These are phyloP conservation scores for Seriola dumerili DNA, from an alignment of 2,113 vertebrate species.

Conservation along the genomic window DNA sequence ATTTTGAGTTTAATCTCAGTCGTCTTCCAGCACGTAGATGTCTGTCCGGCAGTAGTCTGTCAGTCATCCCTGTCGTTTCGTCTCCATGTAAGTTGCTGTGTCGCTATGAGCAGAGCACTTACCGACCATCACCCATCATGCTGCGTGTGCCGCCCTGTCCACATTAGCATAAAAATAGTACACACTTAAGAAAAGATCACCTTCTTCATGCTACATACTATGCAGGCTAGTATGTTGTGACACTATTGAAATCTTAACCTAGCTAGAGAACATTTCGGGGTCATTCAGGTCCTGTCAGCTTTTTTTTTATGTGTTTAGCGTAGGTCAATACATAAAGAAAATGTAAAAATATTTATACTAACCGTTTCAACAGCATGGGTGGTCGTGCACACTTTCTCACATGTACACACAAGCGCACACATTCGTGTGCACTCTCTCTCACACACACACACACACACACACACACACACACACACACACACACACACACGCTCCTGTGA, in stretches of 20 bases:
- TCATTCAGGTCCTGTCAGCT: constrained; percentile 30
- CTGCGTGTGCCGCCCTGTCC: constrained; percentile 37
- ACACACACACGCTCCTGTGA: constrained; percentile 44
- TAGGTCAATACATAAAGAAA: constrained; percentile 47
- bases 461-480: constrained; percentile 13
- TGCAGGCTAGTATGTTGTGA: constrained; percentile 73
- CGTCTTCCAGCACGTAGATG: constrained; percentile 90
- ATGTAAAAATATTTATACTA: constrained; percentile 57
- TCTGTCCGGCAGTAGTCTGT: constrained; percentile 61
- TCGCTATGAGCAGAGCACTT: constrained; percentile 48
- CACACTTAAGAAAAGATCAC: constrained; percentile 28
- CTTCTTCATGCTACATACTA: constrained; percentile 64
- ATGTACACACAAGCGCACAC: not conserved
- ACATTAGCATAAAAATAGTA: constrained; percentile 30
- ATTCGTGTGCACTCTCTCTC: too few relatives aligned
- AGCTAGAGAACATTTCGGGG: constrained; percentile 35
- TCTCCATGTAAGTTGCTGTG: constrained; percentile 58
- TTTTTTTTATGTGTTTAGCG: constrained; percentile 32
- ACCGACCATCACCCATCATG: constrained; percentile 23
- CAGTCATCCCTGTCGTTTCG: constrained; percentile 58
- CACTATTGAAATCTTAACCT: constrained; percentile 49
- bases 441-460: not conserved
- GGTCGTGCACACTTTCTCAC: constrained; percentile 41
- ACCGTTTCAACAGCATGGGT: constrained; percentile 37
- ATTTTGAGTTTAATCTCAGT: constrained; percentile 76